Conservation (phyloP, 2,113 vertebrate genomes). For the Empidonax traillii region DNA sequence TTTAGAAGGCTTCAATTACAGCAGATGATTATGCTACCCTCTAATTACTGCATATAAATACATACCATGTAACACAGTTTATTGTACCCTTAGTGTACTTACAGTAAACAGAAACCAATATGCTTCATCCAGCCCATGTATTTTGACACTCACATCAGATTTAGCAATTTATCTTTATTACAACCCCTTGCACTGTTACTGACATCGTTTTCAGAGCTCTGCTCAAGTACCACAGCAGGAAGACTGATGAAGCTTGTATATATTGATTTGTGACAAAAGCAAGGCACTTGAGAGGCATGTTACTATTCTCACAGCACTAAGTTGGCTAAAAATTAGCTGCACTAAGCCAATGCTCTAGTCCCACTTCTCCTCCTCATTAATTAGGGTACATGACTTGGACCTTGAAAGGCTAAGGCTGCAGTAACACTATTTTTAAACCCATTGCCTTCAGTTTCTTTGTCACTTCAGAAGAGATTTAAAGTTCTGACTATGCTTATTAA, state of each 20-base stretch:
- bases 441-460: neutral
- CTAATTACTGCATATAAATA: constrained; percentile 51
- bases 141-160: constrained; percentile 25
- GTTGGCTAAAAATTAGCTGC: constrained; percentile 20
- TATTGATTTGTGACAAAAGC: constrained; percentile 11
- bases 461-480: neutral
- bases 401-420: neutral
- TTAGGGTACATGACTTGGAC: neutral
- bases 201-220: constrained; percentile 15
- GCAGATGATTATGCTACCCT: constrained; percentile 23
- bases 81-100: constrained; percentile 33
- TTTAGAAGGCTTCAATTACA: constrained; percentile 41
- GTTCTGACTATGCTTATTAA: neutral
- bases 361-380: constrained; percentile 38
- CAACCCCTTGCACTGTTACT: neutral
- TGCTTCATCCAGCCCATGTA: neutral
- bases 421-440: neutral
- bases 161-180: constrained; percentile 52
- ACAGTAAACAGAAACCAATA: constrained; percentile 41
- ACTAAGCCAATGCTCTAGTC: neutral
- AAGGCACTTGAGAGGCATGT: constrained; percentile 22
- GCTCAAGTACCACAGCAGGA: neutral
- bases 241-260: constrained; percentile 51
- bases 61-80: neutral
- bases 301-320: constrained; percentile 1